Conservation (phyloP, 1,140 invertebrate genomes). For the Drosophila leontia region DNA sequence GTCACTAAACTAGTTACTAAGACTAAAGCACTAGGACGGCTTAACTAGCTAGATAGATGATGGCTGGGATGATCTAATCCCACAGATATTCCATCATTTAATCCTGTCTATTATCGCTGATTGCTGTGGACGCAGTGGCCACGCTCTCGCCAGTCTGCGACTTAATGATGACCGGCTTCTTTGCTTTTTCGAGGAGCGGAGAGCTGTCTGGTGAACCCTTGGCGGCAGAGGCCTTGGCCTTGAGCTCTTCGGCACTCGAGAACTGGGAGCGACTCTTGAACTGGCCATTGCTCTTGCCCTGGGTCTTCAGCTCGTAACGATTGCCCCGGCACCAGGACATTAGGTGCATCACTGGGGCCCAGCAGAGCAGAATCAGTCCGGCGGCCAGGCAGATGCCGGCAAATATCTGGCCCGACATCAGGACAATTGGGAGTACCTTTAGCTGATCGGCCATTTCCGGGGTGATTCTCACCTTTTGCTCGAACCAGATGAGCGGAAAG, state of each 20-base stretch:
- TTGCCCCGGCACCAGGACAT: slow-evolving; percentile 44
- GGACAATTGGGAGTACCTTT: slow-evolving; percentile 62
- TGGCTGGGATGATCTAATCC: slow-evolving; percentile 23
- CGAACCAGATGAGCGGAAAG: slow-evolving; percentile 92
- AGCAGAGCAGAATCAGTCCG: slow-evolving; percentile 72
- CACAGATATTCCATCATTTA: slow-evolving; percentile 17
- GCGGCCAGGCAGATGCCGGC: slow-evolving; percentile 70
- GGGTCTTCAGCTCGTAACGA: slow-evolving; percentile 59
- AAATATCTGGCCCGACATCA: slow-evolving; percentile 72
- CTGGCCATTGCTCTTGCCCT: slow-evolving; percentile 60
- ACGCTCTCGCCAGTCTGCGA: slow-evolving; percentile 69
- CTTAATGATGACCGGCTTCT: slow-evolving; percentile 48
- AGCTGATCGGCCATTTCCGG: slow-evolving; percentile 86
- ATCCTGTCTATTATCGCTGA: slow-evolving; percentile 58
- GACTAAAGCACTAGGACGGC: slow-evolving; percentile 77
- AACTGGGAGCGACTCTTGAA: slow-evolving; percentile 62
- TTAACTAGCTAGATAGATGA: slow-evolving; percentile 65
- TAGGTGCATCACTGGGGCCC: slow-evolving; percentile 61
- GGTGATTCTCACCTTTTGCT: slow-evolving; percentile 88
- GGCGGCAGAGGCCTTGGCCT: slow-evolving; percentile 59
- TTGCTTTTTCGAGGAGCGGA: slow-evolving; percentile 43
- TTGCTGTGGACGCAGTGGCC: slow-evolving; percentile 49
- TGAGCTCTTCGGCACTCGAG: slow-evolving; percentile 71
- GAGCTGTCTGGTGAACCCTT: slow-evolving; percentile 60
- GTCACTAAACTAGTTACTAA: slow-evolving; percentile 60